phyloP scores from a whole-genome alignment of 2,113 vertebrate genomes.

The Bufo gargarizans region DNA sequence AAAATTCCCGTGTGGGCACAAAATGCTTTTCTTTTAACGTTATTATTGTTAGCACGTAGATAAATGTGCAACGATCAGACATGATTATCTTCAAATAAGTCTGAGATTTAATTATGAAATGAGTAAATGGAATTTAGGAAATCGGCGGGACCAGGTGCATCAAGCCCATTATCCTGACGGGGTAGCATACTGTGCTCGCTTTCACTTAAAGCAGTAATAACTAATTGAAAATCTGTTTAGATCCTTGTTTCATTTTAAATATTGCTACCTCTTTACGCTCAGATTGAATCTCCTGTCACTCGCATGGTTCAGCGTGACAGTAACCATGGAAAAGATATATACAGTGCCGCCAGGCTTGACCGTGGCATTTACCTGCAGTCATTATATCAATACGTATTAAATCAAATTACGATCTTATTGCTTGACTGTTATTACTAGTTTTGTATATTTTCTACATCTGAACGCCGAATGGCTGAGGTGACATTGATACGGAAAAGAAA shows the following conservation, averaged over 20 bases:
- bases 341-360: neutral
- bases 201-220: conserved; percentile 58
- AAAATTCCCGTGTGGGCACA: conserved; percentile 13
- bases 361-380: conserved; percentile 47
- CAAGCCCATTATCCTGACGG: conserved; percentile 53
- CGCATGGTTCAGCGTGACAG: conserved; percentile 44
- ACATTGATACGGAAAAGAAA: conserved; percentile 4
- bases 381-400: conserved; percentile 45
- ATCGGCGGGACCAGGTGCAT: conserved; percentile 51
- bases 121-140: conserved; percentile 55
- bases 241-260: conserved; percentile 57
- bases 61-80: conserved; percentile 54
- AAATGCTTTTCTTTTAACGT: conserved; percentile 20
- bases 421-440: conserved; percentile 27
- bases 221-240: conserved; percentile 58
- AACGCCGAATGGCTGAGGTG: conserved; percentile 1
- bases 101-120: conserved; percentile 57
- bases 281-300: conserved; percentile 50
- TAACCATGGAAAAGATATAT: conserved; percentile 53
- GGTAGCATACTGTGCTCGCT: conserved; percentile 41
- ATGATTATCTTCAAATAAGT: conserved; percentile 54
- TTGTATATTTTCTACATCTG: conserved; percentile 27
- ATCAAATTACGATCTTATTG: conserved; percentile 43
- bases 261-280: conserved; percentile 22
- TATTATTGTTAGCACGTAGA: conserved; percentile 55